phyloP scores from a whole-genome alignment of 2,113 vertebrate species.

The Panthera uncia region DNA sequence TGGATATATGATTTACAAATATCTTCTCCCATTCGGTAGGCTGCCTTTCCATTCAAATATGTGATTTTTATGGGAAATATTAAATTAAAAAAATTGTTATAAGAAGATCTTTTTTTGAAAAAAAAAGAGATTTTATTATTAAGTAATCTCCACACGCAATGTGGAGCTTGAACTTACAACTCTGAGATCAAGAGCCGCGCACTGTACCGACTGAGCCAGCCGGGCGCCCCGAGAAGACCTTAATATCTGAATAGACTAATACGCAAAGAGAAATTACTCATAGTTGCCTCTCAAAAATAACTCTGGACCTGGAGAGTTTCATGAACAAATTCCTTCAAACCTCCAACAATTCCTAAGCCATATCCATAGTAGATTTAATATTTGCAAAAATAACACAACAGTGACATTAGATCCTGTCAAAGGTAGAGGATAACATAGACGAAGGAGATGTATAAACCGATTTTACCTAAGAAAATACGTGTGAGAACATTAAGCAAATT shows the following conservation, averaged over 20 bases:
- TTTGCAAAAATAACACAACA: not conserved
- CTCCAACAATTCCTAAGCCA: not conserved
- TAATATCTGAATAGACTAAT: not conserved
- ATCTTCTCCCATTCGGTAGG: not conserved
- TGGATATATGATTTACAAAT: not conserved
- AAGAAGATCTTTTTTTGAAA: not conserved
- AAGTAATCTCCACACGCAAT: not conserved
- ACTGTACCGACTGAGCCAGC: not conserved
- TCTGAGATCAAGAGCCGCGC: not conserved
- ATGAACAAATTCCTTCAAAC: not conserved
- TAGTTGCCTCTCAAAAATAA: not conserved
- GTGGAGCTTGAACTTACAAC: not conserved
- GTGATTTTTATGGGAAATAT: not conserved
- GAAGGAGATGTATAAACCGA: not conserved
- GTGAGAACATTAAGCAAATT: not conserved
- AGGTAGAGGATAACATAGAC: not conserved
- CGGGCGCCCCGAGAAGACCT: not conserved
- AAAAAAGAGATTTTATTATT: not conserved
- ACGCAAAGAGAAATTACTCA: not conserved
- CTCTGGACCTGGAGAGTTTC: not conserved
- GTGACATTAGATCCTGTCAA: not conserved
- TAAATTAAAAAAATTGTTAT: not conserved
- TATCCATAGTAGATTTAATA: not conserved
- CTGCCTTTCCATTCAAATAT: not conserved
- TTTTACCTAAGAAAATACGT: not conserved